Base-by-base conservation (phyloP, 2,888 invertebrate species). In the Calliscelio sp. region DNA sequence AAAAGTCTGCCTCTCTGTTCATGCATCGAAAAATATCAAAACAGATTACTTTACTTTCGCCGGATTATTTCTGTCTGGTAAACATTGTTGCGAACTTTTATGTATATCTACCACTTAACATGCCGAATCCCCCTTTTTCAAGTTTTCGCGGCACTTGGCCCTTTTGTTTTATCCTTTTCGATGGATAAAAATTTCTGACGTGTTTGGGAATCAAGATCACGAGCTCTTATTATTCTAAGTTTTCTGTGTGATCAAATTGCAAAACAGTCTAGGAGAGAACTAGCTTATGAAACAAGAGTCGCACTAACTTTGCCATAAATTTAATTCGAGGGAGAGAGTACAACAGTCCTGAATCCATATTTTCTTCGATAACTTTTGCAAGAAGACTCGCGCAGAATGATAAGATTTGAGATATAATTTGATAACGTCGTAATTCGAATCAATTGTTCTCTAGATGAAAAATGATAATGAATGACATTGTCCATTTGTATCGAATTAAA, bases 211-310 rank as follows among this genome's bases (percentile, higher is more conserved):
- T 77, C 59, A 55, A 57, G 66, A 73, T 79, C 53, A 25, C 49
- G 38, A n/a, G 3, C 38, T 20, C 77, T 83, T 49, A 79, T 68
- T 79, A 74, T 74, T 74, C 68, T 44, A 68, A 66, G 61, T 79
- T 83, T 63, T 53, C 51, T 55, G 61, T 74, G 63, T 51, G 79
- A 83, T 73, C 79, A 46, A 46, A 83, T 68, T 73, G 44, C 71
- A 63, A 78, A 82, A 55, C 53, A 75, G 55, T 35, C 38, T 41
- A n/a, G 5, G 68, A 57, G 32, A 32, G 25, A n/a, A n/a, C 8
- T 6, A 53, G 28, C 44, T 70, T 24, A 22, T 20, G 49, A 73
- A 77, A 66, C 57, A 77, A 24, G 38, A 14, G 55, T 63, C 49
- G 44, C 35, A 28, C 35, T 22, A 74, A 61, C 24, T 80, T 55